Base-by-base conservation (phyloP, 1,140 invertebrate genomes). In the Aricia agestis region DNA sequence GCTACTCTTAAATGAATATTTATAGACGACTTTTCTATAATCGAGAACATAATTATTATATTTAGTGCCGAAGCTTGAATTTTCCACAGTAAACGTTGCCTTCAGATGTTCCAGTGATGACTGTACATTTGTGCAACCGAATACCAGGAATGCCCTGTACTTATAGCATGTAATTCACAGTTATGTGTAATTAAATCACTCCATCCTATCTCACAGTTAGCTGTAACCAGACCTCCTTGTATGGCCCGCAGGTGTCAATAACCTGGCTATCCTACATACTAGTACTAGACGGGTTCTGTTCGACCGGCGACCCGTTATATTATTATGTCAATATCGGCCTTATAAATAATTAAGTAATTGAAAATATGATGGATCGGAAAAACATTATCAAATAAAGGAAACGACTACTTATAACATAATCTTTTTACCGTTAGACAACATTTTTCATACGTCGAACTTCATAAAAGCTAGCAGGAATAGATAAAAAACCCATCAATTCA, bases 131-230 rank as follows among this genome's bases (percentile, higher is more conserved):
- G 45, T 52, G 45, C 45, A 52, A 52, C 45, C 45, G 13, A 52
- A 52, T 52, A 15, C 45, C 45, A 52, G 45, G 45, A 15, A 52
- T 52, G 45, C 45, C 45, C 9, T 0, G 11, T 15, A 52, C 45
- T 52, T 52, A 52, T 15, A 52, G 45, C 45, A 63, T 63, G 18
- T 63, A 63, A 63, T 63, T 18, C 19, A 63, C 59, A 63, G 59
- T 63, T 63, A 63, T 25, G 19, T 63, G 19, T 63, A 63, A 63
- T 63, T 63, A 63, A 63, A 63, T 63, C 59, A 63, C 59, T 63
- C 19, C 18, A 59, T 59, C 58, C 19, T 63, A 63, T 25, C 59
- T 25, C 59, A 63, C 59, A 63, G 19, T 18, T 63, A 63, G 19
- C 59, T 63, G 59, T 63, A 63, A 63, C 59, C 59, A 25, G 17